Conservation (phyloP, 2,797 vertebrate genomes). For the Poeciliopsis presidionis region DNA sequence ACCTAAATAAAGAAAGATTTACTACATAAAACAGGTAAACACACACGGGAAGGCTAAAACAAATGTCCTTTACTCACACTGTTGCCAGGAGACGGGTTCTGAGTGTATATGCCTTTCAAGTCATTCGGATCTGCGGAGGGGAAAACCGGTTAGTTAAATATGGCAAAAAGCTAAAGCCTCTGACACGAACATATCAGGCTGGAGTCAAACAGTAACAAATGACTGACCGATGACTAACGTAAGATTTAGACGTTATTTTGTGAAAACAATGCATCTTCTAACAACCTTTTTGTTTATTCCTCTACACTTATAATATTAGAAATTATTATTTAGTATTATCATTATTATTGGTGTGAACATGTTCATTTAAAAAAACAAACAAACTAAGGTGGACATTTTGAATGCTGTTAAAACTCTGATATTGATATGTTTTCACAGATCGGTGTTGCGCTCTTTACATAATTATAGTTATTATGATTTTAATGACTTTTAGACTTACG, state of each 20-base stretch:
- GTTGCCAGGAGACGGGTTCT: conserved; percentile 50
- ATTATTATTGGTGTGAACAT: not conserved
- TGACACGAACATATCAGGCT: not conserved
- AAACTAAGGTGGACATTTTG: not conserved
- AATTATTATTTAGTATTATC: not conserved
- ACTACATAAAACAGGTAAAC: not conserved
- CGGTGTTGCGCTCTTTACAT: not conserved
- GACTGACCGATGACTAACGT: not conserved
- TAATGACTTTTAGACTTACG: conserved; percentile 81
- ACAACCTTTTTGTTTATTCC: not conserved
- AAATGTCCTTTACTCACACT: conserved; percentile 77
- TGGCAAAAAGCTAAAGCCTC: not conserved
- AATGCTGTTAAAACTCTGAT: not conserved
- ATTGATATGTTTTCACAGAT: not conserved
- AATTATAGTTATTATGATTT: not conserved
- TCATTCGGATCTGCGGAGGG: conserved; percentile 89
- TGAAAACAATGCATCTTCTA: not conserved
- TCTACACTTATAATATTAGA: not conserved
- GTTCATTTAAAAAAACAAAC: not conserved
- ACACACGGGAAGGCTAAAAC: not conserved
- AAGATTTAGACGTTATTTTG: not conserved
- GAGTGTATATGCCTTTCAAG: conserved; percentile 79
- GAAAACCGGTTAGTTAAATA: not conserved
- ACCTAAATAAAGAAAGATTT: conserved; percentile 41
- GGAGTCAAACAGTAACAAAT: not conserved